These are phyloP conservation scores for Scytalopus superciliaris DNA, from an alignment of 2,113 vertebrate species.

Conservation along the genomic window DNA sequence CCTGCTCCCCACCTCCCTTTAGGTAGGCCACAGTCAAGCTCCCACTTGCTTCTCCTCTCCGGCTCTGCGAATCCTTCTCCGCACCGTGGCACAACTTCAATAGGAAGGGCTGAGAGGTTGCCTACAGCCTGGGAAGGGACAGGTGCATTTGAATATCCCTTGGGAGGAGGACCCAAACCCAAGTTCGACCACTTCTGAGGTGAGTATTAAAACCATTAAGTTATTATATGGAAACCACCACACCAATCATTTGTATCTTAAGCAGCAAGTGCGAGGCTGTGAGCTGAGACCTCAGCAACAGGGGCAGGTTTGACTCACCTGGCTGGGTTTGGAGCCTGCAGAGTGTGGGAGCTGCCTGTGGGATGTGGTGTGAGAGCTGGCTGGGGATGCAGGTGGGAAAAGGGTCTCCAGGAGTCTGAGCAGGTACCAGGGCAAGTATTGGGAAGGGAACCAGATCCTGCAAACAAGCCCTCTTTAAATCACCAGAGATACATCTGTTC, in stretches of 20 bases:
- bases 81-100: slow-evolving; percentile 36
- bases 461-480: neutral
- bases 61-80: neutral
- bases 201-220: neutral
- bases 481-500: neutral
- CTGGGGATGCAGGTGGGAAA: neutral
- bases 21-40: slow-evolving; percentile 38
- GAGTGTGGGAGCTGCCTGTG: neutral
- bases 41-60: slow-evolving; percentile 51
- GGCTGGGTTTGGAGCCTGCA: neutral
- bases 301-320: slow-evolving; percentile 58
- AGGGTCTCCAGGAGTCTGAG: neutral
- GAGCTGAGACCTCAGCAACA: neutral
- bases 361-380: neutral
- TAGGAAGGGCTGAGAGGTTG: slow-evolving; percentile 34
- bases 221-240: slow-evolving; percentile 32
- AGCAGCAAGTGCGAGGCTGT: neutral
- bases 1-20: slow-evolving; percentile 11
- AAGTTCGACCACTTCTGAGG: slow-evolving; percentile 49
- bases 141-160: slow-evolving; percentile 60
- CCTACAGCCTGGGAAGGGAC: slow-evolving; percentile 67
- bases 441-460: neutral
- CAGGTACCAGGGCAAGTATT: neutral
- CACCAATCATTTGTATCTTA: slow-evolving; percentile 52
- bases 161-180: slow-evolving; percentile 38